Percentiles rank a stretch among this genome's conserved stretches.
Evolutionary conservation across 2,888 invertebrate species (phyloP).

Genomic region (Orthonevra nobilis): DNA sequence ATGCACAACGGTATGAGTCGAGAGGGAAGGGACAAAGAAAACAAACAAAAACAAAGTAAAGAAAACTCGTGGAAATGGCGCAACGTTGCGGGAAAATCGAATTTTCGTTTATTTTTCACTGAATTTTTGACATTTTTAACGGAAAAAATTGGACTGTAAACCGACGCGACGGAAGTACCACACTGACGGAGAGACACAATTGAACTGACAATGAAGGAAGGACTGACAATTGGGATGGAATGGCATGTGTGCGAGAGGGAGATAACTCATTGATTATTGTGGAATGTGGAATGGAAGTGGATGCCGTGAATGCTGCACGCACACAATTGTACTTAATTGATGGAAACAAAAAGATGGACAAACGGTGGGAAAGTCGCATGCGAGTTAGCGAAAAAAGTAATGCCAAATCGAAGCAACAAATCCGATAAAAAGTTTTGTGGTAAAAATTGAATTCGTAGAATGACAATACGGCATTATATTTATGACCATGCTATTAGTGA

Average conservation of each 20-base stretch:
- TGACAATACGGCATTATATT: too few species aligned
- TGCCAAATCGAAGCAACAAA: too few species aligned
- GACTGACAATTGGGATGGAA: slow-evolving; percentile 10
- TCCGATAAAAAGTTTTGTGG: too few species aligned
- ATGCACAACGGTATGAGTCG: not conserved
- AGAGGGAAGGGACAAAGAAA: not conserved
- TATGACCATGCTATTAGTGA: too few species aligned
- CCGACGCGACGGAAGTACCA: slow-evolving; percentile 29
- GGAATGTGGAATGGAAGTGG: slow-evolving; percentile 39
- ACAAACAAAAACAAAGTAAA: not conserved
- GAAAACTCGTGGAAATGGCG: not conserved
- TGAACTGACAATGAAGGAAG: slow-evolving; percentile 63
- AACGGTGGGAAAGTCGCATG: slow-evolving; percentile 36
- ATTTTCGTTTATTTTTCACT: slow-evolving; percentile 17
- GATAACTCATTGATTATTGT: too few species aligned
- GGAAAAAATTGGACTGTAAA: slow-evolving; percentile 10
- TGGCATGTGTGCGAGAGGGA: slow-evolving; percentile 23
- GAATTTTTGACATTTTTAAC: slow-evolving; percentile 29
- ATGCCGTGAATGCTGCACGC: slow-evolving; percentile 26
- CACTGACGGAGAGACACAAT: slow-evolving; percentile 44
- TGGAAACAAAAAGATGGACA: not conserved
- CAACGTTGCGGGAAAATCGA: not conserved
- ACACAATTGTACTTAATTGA: slow-evolving; percentile 47
- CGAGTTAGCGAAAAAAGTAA: slow-evolving; percentile 51
- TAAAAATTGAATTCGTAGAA: too few species aligned